Percentiles rank a stretch among this genome's conserved stretches.
Evolutionary conservation across 2,113 vertebrate species (phyloP).

Genomic region (Gymnorhina tibicen): DNA sequence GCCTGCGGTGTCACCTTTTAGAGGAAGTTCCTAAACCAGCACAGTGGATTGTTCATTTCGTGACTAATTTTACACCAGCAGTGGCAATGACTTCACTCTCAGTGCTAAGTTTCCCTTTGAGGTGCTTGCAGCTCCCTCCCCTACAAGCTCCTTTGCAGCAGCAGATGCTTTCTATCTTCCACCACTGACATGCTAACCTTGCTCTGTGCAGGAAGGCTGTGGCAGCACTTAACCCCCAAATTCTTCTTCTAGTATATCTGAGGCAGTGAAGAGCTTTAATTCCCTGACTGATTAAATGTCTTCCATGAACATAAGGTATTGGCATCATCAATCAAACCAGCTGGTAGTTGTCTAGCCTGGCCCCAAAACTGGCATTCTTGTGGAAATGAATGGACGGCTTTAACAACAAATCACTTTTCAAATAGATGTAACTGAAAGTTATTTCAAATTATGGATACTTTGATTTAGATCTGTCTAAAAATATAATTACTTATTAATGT

Average conservation of each 20-base stretch:
- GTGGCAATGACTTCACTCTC: background rate
- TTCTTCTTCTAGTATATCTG: background rate
- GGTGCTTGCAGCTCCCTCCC: background rate
- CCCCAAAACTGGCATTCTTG: background rate
- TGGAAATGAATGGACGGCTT: background rate
- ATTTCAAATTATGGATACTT: background rate
- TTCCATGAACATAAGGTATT: background rate
- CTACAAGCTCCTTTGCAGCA: background rate
- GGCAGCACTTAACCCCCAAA: background rate
- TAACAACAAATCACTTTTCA: background rate
- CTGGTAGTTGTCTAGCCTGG: background rate
- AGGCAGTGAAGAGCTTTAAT: background rate
- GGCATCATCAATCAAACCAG: background rate
- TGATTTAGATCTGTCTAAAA: background rate
- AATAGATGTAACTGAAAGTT: background rate
- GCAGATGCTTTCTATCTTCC: background rate
- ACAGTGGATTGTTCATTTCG: background rate
- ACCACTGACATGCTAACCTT: background rate
- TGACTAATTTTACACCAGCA: background rate
- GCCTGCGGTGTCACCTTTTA: background rate
- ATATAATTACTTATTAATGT: background rate
- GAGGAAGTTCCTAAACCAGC: background rate
- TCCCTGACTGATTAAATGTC: background rate
- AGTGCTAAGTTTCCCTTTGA: background rate
- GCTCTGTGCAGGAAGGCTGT: background rate